These are phyloP conservation scores for Microctenopoma steveboyesi DNA, from an alignment of 2,797 vertebrate genomes.

Conservation along the genomic window DNA sequence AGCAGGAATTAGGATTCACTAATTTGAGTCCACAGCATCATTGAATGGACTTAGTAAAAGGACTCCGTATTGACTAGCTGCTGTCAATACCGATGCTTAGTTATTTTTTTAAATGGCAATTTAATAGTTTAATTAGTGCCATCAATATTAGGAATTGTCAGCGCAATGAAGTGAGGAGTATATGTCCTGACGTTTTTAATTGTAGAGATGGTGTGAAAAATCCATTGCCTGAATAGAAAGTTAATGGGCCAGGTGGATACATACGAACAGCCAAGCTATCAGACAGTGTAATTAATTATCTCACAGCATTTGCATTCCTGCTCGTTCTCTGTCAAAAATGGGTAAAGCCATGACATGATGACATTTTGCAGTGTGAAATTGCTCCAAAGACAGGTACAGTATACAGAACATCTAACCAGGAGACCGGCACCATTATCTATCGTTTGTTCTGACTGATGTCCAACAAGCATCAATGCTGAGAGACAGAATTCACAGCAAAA, in stretches of 20 bases:
- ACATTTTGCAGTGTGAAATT: conserved; percentile 35
- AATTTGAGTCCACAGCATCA: conserved; percentile 35
- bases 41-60: conserved; percentile 31
- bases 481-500: conserved; percentile 2
- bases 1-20: conserved; percentile 30
- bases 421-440: conserved; percentile 16
- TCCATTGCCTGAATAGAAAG: conserved; percentile 55
- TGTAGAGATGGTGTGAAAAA: conserved; percentile 53
- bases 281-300: conserved; percentile 63
- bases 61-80: conserved; percentile 31
- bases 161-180: conserved; percentile 53
- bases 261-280: conserved; percentile 48
- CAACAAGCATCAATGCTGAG: too few species aligned
- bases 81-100: conserved; percentile 24
- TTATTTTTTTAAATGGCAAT: conserved; percentile 30
- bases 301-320: conserved; percentile 46
- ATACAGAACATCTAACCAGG: conserved; percentile 27
- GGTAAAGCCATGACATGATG: conserved; percentile 23
- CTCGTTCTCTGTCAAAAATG: conserved; percentile 36
- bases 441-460: conserved; percentile 32
- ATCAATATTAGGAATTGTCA: conserved; percentile 55
- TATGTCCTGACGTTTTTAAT: conserved; percentile 51
- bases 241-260: conserved; percentile 73
- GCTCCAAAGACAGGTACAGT: conserved; percentile 1
- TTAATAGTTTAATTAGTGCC: conserved; percentile 50